phyloP scores from a whole-genome alignment of 2,113 vertebrate genomes.

The Lucifuga dentata region DNA sequence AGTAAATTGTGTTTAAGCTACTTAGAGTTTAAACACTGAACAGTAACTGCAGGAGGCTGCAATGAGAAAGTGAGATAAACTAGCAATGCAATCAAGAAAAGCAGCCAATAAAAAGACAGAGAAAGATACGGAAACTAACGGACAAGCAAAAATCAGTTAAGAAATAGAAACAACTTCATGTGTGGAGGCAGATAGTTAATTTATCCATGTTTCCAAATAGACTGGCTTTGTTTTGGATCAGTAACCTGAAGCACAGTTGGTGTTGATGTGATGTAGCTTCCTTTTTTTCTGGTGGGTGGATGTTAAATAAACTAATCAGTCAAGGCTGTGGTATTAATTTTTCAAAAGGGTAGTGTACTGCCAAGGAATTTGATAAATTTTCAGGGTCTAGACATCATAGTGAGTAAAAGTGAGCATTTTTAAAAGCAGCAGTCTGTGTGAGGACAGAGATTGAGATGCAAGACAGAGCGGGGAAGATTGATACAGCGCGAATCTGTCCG shows the following conservation, averaged over 20 bases:
- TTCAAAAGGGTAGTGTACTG: conserved; percentile 5
- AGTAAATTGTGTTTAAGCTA: conserved; percentile 59
- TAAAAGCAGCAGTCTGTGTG: conserved; percentile 14
- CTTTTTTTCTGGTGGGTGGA: conserved; percentile 16
- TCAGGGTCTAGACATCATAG: conserved; percentile 10
- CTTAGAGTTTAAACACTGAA: conserved; percentile 52
- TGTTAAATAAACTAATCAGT: conserved; percentile 29
- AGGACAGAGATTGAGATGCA: neutral
- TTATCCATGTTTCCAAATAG: conserved; percentile 40
- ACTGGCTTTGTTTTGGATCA: conserved; percentile 46
- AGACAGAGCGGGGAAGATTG: conserved; percentile 2
- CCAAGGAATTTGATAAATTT: conserved; percentile 15
- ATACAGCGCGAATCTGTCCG: conserved; percentile 5
- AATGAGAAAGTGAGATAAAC: conserved; percentile 21
- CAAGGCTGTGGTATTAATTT: conserved; percentile 33
- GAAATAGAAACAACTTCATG: conserved; percentile 40
- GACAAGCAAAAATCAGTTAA: conserved; percentile 30
- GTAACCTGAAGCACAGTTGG: conserved; percentile 34
- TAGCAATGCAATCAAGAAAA: conserved; percentile 45
- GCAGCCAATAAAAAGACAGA: conserved; percentile 26
- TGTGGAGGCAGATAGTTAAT: conserved; percentile 61
- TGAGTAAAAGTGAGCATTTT: conserved; percentile 16
- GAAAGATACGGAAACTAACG: conserved; percentile 29
- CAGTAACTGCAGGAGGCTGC: conserved; percentile 19
- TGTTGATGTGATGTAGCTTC: conserved; percentile 20